A percentile compares a stretch with the other conserved stretches of the same genome.
phyloP scores from a whole-genome alignment of 2,888 invertebrate species.

The Tachystola acroxantha region DNA sequence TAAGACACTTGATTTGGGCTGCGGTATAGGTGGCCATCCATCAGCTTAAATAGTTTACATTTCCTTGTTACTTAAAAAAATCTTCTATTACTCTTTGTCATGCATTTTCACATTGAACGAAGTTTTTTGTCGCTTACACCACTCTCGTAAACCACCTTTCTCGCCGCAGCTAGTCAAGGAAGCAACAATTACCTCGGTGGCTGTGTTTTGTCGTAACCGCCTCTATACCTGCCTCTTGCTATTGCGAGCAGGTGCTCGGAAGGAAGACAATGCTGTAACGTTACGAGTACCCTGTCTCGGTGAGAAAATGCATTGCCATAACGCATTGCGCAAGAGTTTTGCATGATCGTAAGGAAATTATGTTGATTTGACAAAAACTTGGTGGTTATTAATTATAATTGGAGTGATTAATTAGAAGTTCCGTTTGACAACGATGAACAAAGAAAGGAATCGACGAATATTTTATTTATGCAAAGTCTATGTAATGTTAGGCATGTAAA shows the following conservation, averaged over 20 bases:
- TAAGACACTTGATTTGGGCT: too few relatives aligned
- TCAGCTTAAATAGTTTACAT: too few relatives aligned
- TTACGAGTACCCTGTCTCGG: conserved; percentile 3
- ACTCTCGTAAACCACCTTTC: conserved; percentile 6
- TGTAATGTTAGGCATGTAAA: too few relatives aligned
- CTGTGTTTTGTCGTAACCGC: conserved; percentile 10
- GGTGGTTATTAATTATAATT: not conserved
- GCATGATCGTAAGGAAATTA: not conserved
- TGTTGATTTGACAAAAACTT: not conserved
- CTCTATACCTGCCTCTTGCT: not conserved
- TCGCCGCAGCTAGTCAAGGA: conserved; percentile 11
- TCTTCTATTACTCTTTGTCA: too few relatives aligned
- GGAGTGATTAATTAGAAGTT: conserved; percentile 3
- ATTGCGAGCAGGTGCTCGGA: conserved; percentile 23
- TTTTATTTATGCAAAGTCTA: too few relatives aligned
- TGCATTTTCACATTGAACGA: too few relatives aligned
- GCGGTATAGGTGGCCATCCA: too few relatives aligned
- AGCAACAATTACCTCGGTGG: conserved; percentile 16
- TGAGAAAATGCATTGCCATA: conserved; percentile 1
- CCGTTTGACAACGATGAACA: too few relatives aligned
- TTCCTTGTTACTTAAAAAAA: too few relatives aligned
- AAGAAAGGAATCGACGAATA: too few relatives aligned
- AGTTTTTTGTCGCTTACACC: not conserved
- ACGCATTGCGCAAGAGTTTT: not conserved
- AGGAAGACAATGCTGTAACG: conserved; percentile 30